These are phyloP conservation scores for Cyprinodon tularosa DNA, from an alignment of 2,113 vertebrate species.

Conservation along the genomic window DNA sequence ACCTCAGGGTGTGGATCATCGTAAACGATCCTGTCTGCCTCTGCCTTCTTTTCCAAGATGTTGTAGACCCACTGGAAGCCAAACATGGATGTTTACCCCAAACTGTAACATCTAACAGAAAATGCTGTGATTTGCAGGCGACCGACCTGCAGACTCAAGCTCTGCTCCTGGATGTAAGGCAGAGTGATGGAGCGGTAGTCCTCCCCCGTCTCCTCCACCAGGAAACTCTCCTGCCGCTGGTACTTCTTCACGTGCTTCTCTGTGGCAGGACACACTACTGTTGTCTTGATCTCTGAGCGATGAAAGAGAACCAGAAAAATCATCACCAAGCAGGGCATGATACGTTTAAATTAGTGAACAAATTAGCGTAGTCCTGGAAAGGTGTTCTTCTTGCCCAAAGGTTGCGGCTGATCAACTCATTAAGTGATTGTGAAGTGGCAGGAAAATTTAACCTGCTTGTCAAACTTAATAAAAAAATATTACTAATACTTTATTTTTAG, in stretches of 20 bases:
- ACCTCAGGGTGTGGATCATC: constrained; percentile 87
- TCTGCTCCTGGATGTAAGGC: constrained; percentile 87
- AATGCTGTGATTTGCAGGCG: too few relatives aligned
- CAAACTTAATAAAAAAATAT: too few relatives aligned
- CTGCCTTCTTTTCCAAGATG: constrained; percentile 95
- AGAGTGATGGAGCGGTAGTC: constrained; percentile 87
- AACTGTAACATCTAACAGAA: neutral
- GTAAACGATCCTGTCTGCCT: constrained; percentile 87
- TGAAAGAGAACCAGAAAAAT: neutral
- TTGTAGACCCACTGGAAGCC: constrained; percentile 92
- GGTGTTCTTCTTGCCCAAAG: neutral
- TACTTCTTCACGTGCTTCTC: constrained; percentile 95
- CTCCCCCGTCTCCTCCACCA: constrained; percentile 85
- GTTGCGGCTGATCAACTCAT: neutral
- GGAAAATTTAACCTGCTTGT: neutral
- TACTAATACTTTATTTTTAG: too few relatives aligned
- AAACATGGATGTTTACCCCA: too few relatives aligned
- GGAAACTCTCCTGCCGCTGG: constrained; percentile 82
- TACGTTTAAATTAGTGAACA: too few relatives aligned
- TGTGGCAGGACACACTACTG: constrained; percentile 91
- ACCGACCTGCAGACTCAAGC: constrained; percentile 91
- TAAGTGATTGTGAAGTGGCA: neutral
- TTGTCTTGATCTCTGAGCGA: constrained; percentile 90
- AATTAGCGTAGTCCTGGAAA: neutral
- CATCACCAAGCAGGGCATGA: too few relatives aligned